Evolutionary conservation across 2,797 vertebrate species (phyloP).

Genomic region (Danio albolineatus): DNA sequence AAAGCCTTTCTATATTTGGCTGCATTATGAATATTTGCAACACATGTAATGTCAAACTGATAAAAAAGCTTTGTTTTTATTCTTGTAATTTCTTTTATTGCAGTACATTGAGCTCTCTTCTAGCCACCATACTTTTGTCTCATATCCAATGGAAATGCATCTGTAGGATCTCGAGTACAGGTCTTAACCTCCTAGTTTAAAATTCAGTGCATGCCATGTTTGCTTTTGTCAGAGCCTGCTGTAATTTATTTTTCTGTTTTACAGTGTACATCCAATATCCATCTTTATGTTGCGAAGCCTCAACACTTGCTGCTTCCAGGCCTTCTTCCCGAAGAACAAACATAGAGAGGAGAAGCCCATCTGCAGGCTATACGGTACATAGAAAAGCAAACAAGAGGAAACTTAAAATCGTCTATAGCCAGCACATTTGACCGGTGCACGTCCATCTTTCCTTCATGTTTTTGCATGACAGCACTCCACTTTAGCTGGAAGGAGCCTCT

Average conservation of each 20-base stretch:
- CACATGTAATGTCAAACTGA: no score
- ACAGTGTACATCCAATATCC: not conserved
- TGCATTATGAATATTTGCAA: no score
- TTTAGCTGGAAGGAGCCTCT: constrained; percentile 8
- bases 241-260: constrained; percentile 1
- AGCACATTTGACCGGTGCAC: not conserved
- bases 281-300: not conserved
- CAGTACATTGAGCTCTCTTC: no score
- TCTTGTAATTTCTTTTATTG: no score
- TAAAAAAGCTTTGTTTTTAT: no score
- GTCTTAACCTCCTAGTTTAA: constrained; percentile 4
- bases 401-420: constrained; percentile 9
- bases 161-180: constrained; percentile 7
- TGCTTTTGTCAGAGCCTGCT: not conserved
- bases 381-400: constrained; percentile 25
- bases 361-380: not conserved
- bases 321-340: constrained; percentile 6
- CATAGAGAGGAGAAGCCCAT: not conserved
- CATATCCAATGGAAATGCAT: not conserved
- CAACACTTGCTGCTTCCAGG: not conserved
- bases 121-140: not conserved
- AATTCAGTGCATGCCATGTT: constrained; percentile 2
- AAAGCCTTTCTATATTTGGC: no score
- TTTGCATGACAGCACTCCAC: not conserved
- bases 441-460: not conserved